Percentiles rank a stretch among this genome's conserved stretches.
phyloP scores from a whole-genome alignment of 2,888 invertebrate species.

The Drosophila prolongata region DNA sequence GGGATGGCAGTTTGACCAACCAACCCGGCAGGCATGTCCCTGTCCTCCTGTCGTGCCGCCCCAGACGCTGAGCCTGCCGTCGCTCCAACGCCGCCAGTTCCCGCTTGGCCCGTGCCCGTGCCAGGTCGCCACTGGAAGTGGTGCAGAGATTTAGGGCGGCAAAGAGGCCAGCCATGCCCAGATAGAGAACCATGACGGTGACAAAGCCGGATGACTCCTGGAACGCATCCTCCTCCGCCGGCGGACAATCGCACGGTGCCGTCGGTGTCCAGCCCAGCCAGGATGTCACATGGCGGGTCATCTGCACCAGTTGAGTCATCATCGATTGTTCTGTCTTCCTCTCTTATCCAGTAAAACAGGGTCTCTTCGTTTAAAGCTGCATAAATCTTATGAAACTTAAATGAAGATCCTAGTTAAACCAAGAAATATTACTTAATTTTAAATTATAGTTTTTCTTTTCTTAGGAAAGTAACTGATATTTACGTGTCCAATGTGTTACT shows the following conservation, averaged over 20 bases:
- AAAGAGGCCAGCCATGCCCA: slow-evolving; percentile 32
- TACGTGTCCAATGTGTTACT: not conserved
- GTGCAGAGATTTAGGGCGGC: slow-evolving; percentile 13
- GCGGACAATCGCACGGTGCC: not conserved
- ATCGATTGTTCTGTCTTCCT: not conserved
- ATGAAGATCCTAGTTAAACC: too few relatives aligned
- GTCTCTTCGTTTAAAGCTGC: too few relatives aligned
- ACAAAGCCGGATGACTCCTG: slow-evolving; percentile 50
- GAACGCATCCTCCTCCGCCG: not conserved
- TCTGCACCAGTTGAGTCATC: slow-evolving; percentile 22
- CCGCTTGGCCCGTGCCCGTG: not conserved
- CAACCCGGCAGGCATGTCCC: not conserved
- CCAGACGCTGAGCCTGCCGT: not conserved
- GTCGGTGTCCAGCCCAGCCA: slow-evolving; percentile 22
- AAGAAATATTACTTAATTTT: too few relatives aligned
- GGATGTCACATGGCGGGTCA: slow-evolving; percentile 13
- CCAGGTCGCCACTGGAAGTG: not conserved
- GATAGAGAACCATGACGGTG: slow-evolving; percentile 32
- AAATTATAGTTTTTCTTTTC: too few relatives aligned
- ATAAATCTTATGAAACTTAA: too few relatives aligned
- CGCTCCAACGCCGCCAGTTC: slow-evolving; percentile 1
- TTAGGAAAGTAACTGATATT: too few relatives aligned
- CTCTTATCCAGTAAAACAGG: too few relatives aligned
- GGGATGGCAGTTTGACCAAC: not conserved
- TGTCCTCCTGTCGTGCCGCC: not conserved